phyloP scores from a whole-genome alignment of 2,113 vertebrate genomes.

The Tragulus kanchil region DNA sequence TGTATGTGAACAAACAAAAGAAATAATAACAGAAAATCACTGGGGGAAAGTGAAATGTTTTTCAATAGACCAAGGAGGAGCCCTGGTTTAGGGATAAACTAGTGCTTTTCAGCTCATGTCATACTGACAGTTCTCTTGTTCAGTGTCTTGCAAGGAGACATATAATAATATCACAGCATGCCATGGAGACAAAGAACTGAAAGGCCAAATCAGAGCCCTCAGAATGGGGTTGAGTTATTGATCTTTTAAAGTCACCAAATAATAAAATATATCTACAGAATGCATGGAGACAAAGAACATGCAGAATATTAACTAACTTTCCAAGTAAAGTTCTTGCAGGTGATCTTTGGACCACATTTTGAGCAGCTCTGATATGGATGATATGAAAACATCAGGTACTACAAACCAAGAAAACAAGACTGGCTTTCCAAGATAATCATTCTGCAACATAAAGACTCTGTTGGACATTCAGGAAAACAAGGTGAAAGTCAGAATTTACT shows the following conservation, averaged over 20 bases:
- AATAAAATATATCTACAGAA: too few species aligned
- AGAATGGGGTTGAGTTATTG: slow-evolving; percentile 68
- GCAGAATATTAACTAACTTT: too few species aligned
- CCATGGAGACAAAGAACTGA: slow-evolving; percentile 71
- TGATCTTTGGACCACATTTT: neutral
- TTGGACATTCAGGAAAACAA: neutral
- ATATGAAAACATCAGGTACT: neutral
- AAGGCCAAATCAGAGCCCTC: slow-evolving; percentile 63
- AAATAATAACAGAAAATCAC: slow-evolving; percentile 65
- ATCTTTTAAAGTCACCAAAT: slow-evolving; percentile 68
- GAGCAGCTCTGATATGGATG: neutral
- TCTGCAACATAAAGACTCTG: neutral
- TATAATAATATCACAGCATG: slow-evolving; percentile 84
- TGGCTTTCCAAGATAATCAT: neutral
- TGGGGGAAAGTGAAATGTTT: slow-evolving; percentile 59
- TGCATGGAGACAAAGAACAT: too few species aligned
- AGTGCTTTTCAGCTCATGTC: slow-evolving; percentile 67
- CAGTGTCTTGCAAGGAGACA: slow-evolving; percentile 72
- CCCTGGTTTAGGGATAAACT: slow-evolving; percentile 66
- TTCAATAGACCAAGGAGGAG: slow-evolving; percentile 55
- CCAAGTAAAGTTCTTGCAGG: neutral
- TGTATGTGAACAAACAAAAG: slow-evolving; percentile 5
- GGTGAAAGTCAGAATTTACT: neutral
- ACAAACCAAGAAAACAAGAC: neutral
- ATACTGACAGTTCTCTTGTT: slow-evolving; percentile 82